Conservation (phyloP, 2,888 invertebrate species). For the Parapristionchus giblindavisi region DNA sequence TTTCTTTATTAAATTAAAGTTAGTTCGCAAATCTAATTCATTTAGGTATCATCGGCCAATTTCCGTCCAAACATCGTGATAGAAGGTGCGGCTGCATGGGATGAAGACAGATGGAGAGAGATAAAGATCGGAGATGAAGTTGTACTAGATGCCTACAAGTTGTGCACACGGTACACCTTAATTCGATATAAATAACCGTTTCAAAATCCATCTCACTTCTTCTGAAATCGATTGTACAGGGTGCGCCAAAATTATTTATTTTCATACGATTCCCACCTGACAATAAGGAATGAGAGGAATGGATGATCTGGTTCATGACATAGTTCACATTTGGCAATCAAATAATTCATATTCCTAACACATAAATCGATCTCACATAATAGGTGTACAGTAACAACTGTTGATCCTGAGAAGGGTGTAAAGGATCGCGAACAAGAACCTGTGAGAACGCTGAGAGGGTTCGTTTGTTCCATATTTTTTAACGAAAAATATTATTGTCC, state of each 20-base stretch:
- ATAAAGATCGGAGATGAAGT: slow-evolving; percentile 44
- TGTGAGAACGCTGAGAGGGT: slow-evolving; percentile 28
- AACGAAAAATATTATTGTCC: background rate
- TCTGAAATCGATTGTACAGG: too few relatives aligned
- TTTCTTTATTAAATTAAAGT: too few relatives aligned
- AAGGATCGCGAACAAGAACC: slow-evolving; percentile 20
- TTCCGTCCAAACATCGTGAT: slow-evolving; percentile 52
- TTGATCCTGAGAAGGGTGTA: slow-evolving; percentile 25
- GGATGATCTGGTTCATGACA: too few relatives aligned
- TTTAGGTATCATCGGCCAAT: slow-evolving; percentile 42
- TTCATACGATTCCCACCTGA: too few relatives aligned
- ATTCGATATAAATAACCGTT: background rate
- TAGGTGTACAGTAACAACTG: slow-evolving; percentile 23
- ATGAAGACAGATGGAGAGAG: slow-evolving; percentile 54
- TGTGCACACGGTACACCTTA: slow-evolving; percentile 14
- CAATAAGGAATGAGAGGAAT: background rate
- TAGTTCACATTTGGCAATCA: too few relatives aligned
- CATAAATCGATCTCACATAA: background rate
- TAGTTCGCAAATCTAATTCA: too few relatives aligned
- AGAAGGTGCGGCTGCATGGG: slow-evolving; percentile 47
- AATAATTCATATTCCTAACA: background rate
- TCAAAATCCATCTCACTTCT: background rate
- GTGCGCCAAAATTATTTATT: too few relatives aligned
- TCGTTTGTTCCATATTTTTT: background rate
- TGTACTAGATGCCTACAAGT: background rate